Base-by-base conservation (phyloP, 2,888 invertebrate species). In the Papilio demoleus region DNA sequence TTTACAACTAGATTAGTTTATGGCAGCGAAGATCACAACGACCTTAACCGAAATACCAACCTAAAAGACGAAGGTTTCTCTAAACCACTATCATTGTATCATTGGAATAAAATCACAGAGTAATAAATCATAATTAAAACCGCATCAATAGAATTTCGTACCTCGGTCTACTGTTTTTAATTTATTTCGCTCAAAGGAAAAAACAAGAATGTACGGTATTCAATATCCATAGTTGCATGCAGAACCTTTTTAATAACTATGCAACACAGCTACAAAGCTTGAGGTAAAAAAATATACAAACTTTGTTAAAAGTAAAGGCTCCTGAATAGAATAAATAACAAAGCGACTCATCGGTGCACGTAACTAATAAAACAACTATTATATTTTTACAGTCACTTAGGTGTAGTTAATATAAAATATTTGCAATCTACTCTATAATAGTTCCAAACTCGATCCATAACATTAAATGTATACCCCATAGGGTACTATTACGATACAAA, bases 401-500 rank as follows among this genome's bases (percentile, higher is more conserved):
- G 31, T 9, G 53, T 27, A 2, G 5, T 53, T 27, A 24, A 24
- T 24, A 53, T 27, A 53, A 27, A 62, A 62, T 47, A 31, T 45
- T 34, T 19, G 0, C n/a, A 42, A 40, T 11, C 17, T 27, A 27
- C 31, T 42, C 19, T 19, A 47, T 62, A 34, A 63, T 63, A 63
- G 63, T 50, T 63, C 34, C 50, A 63, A 63, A 50, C 63, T 63
- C 22, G 6, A 50, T 3, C 50, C 36, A 50, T 63, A 63, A 63
- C 50, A 36, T 22, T 50, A 63, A 50, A 63, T 63, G 47, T 63
- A 36, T 63, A 24, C 36, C 22, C 63, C 50, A 19, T 24, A 11
- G 63, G 50, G 63, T 14, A 36, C 47, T 50, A 36, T 63, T 63
- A 63, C 47, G 50, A 63, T 63, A 63, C 63, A 36, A 63, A 63